Percentiles rank a stretch among this genome's conserved stretches.
Evolutionary conservation across 2,888 invertebrate genomes (phyloP).

Genomic region (Diplolepis rosae): DNA sequence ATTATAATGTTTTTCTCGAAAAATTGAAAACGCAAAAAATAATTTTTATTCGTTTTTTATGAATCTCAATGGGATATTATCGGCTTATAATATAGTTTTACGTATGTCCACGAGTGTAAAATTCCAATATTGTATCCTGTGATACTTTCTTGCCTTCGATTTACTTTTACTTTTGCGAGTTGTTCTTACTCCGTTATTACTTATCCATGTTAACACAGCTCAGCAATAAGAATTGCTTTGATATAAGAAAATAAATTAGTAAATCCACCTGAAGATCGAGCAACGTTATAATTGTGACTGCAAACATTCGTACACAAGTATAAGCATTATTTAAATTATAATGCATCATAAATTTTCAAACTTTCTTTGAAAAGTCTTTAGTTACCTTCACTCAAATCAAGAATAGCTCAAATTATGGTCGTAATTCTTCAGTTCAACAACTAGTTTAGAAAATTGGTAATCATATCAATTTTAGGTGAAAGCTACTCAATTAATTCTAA

Average conservation of each 20-base stretch:
- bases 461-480: conserved; percentile 10
- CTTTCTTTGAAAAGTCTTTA: not conserved
- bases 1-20: too few relatives aligned
- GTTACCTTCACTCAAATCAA: not conserved
- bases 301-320: not conserved
- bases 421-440: not conserved
- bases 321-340: not conserved
- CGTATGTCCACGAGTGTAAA: not conserved
- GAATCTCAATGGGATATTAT: too few relatives aligned
- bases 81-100: not conserved
- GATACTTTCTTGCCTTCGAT: conserved; percentile 10
- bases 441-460: not conserved
- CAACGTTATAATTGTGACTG: not conserved
- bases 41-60: too few relatives aligned
- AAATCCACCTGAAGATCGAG: not conserved
- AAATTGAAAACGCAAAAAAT: too few relatives aligned
- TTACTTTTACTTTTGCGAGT: conserved; percentile 27
- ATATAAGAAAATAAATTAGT: not conserved
- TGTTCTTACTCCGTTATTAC: not conserved
- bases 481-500: not conserved
- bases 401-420: not conserved
- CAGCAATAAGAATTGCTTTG: conserved; percentile 2
- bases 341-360: not conserved
- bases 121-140: not conserved
- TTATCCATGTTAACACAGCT: not conserved